phyloP scores from a whole-genome alignment of 2,888 invertebrate genomes.

The Helobdella robusta region DNA sequence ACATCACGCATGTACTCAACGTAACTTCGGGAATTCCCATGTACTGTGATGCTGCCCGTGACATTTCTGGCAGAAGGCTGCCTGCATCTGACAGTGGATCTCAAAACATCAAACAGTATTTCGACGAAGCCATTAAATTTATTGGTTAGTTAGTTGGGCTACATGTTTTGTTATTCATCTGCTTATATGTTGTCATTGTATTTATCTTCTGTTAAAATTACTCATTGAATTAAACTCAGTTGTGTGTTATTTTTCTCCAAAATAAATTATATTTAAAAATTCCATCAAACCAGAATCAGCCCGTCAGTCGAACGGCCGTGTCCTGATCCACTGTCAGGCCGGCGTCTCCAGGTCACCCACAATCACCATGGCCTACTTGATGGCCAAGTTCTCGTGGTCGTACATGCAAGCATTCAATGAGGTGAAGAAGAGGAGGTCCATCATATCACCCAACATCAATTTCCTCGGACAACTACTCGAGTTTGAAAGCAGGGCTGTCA shows the following conservation, averaged over 20 bases:
- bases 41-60: conserved; percentile 56
- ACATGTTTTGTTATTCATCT: neutral
- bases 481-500: conserved; percentile 11
- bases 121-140: conserved; percentile 74
- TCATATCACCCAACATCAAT: conserved; percentile 88
- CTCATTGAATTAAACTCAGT: too few relatives aligned
- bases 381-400: conserved; percentile 68
- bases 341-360: conserved; percentile 89
- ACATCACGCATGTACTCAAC: conserved; percentile 69
- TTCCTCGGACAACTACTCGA: conserved; percentile 72
- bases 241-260: too few relatives aligned
- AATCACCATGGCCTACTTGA: conserved; percentile 84
- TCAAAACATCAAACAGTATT: conserved; percentile 77
- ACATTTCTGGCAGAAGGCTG: conserved; percentile 58
- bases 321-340: conserved; percentile 87
- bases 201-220: too few relatives aligned
- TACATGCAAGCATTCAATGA: conserved; percentile 77
- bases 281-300: conserved; percentile 58
- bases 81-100: conserved; percentile 73
- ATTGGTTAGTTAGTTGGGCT: conserved; percentile 73
- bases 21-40: conserved; percentile 69
- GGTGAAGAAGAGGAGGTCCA: conserved; percentile 73
- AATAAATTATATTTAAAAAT: neutral
- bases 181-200: too few relatives aligned
- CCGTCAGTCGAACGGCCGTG: conserved; percentile 61